phyloP scores from a whole-genome alignment of 2,113 vertebrate genomes.

The Chroicocephalus ridibundus region DNA sequence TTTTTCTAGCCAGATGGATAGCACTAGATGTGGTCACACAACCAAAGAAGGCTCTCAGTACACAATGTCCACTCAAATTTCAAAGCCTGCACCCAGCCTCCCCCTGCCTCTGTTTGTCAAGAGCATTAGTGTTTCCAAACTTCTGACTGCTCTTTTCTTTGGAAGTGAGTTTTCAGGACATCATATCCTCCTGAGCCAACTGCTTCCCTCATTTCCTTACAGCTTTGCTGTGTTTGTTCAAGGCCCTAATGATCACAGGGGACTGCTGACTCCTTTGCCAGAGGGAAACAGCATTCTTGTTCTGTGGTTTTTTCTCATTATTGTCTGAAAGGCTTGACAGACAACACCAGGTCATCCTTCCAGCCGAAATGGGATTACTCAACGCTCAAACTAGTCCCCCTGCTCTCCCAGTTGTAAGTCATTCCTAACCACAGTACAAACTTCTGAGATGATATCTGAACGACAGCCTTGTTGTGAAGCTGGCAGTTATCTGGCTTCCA shows the following conservation, averaged over 20 bases:
- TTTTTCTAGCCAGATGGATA: neutral
- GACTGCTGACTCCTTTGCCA: neutral
- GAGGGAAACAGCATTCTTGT: neutral
- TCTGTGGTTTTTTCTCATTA: neutral
- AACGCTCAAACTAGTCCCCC: neutral
- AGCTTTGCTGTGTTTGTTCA: neutral
- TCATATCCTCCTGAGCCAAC: neutral
- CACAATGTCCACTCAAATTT: neutral
- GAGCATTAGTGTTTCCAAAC: neutral
- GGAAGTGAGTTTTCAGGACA: neutral
- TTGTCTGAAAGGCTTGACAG: neutral
- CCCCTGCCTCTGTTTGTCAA: neutral
- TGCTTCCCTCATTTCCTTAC: neutral
- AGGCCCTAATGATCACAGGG: neutral
- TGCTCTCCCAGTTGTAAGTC: neutral
- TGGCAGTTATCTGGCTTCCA: neutral
- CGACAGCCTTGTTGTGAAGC: neutral
- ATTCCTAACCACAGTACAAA: neutral
- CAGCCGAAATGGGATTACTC: neutral
- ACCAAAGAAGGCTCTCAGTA: neutral
- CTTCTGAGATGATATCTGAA: neutral
- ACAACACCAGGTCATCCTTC: neutral
- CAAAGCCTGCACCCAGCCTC: neutral
- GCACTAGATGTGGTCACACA: neutral
- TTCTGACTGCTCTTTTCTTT: neutral